Percentiles rank a stretch among this genome's conserved stretches.
Conservation (phyloP, 35 echinoderm and acorn worm species). For the Strongylocentrotus purpuratus region DNA sequence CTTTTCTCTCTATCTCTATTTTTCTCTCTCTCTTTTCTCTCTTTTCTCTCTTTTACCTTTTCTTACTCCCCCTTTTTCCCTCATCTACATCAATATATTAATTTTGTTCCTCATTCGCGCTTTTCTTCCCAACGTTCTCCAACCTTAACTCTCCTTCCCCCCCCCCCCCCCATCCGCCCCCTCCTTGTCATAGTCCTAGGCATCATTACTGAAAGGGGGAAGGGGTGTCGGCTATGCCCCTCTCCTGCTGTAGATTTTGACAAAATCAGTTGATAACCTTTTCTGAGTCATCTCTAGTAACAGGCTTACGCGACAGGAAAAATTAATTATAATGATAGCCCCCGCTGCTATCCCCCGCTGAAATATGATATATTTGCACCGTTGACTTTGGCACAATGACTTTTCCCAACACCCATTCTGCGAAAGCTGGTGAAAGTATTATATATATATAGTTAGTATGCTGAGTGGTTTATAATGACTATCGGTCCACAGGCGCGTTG, state of each 20-base stretch:
- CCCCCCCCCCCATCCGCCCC: neutral
- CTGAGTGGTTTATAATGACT: too few species aligned
- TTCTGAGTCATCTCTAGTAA: neutral
- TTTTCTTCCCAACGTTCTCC: neutral
- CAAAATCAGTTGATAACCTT: neutral
- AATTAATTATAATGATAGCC: conserved; percentile 29
- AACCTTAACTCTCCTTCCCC: neutral
- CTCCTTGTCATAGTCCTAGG: neutral
- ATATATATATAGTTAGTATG: too few species aligned
- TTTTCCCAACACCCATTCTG: neutral
- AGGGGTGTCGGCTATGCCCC: neutral
- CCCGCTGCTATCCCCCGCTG: neutral
- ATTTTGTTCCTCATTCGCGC: too few species aligned
- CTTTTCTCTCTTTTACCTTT: neutral
- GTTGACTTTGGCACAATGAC: conserved; percentile 5
- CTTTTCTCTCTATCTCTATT: neutral
- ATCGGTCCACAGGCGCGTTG: too few species aligned
- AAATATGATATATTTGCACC: conserved; percentile 34
- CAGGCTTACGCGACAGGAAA: conserved; percentile 24
- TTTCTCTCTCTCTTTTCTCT: neutral
- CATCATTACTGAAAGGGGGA: neutral
- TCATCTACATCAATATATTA: too few species aligned
- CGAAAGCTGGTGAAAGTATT: neutral
- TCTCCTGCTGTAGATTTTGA: neutral
- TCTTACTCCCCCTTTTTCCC: neutral